Evolutionary conservation across 1,140 invertebrate genomes (phyloP), one percentile per base, ranked within the genome.

Genomic region (Anastrepha obliqua): DNA sequence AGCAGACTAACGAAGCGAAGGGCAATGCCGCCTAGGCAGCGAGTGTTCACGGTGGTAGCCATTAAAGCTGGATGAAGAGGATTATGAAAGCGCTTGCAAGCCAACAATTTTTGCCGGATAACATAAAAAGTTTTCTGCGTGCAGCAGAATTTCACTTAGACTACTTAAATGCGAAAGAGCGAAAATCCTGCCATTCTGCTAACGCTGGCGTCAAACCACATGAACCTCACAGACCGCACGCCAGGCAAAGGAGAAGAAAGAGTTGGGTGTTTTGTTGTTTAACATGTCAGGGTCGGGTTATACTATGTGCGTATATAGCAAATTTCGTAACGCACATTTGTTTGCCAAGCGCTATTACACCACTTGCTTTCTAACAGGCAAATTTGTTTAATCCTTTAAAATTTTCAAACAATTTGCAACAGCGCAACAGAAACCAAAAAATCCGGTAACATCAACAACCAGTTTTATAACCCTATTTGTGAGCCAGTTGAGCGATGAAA

Each of bases 381-480:
- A 65, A 87, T 44, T 70, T 55, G 20, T 60, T 67, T 70, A 87
- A 58, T 87, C 86, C 86, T 74, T 42, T 87, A 47, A 87, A 70
- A 67, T 70, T 87, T 59, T 70, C 8, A 87, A 87, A 74, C 64
- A 13, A 86, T 44, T 86, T 20, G 15, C 42, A 65, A 86, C 58
- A 15, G 67, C 67, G 42, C 42, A 74, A 74, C 3, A 7, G 39
- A 6, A 42, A 74, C 39, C 15, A 74, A 15, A 44, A 74, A 74
- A 47, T 11, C 4, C 15, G 9, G 15, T 42, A 74, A 74, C 44
- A 74, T 74, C 67, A 74, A 74, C 39, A 74, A 44, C 9, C 39
- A 42, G 17, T 9, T 44, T 74, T 0, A 9, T 47, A 47, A 44
- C 42, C 67, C 67, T 44, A 47, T 74, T 74, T 74, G 42, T 74